Percentiles rank a stretch among this genome's conserved stretches.
phyloP scores from a whole-genome alignment of 2,888 invertebrate species.

The Dusona sp. region DNA sequence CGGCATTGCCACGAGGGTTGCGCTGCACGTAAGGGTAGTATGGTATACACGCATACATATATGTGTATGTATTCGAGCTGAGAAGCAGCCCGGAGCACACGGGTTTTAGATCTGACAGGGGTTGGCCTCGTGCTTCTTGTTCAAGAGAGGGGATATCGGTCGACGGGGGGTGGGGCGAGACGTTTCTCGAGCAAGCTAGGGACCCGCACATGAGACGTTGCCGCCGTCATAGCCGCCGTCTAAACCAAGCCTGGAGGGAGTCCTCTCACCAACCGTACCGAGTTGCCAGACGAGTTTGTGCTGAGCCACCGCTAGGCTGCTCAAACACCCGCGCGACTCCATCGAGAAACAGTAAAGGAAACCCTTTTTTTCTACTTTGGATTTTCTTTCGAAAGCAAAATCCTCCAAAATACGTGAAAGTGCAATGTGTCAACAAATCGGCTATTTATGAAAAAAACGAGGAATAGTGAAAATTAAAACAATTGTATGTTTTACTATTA shows the following conservation, averaged over 20 bases:
- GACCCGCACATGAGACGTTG: conserved; percentile 67
- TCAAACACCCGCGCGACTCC: conserved; percentile 62
- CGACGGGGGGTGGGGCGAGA: conserved; percentile 72
- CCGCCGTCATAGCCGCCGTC: conserved; percentile 73
- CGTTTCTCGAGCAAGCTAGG: conserved; percentile 67
- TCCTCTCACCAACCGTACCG: conserved; percentile 67
- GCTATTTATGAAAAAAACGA: background rate
- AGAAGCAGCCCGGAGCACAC: conserved; percentile 76
- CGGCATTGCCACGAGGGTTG: conserved; percentile 75
- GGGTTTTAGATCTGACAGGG: conserved; percentile 79
- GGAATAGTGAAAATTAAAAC: conserved; percentile 6
- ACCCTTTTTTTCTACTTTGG: conserved; percentile 26
- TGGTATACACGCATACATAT: conserved; percentile 1
- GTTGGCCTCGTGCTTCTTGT: conserved; percentile 79
- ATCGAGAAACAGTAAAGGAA: conserved; percentile 28
- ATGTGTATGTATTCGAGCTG: conserved; percentile 21
- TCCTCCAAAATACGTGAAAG: conserved; percentile 5
- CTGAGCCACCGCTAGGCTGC: conserved; percentile 78
- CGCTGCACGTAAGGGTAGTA: conserved; percentile 66
- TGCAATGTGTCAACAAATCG: conserved; percentile 43
- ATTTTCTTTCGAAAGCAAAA: conserved; percentile 24
- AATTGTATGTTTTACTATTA: background rate
- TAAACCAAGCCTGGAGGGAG: conserved; percentile 71
- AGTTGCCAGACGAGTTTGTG: conserved; percentile 84
- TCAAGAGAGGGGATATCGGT: conserved; percentile 75